These are phyloP conservation scores for Lepidurus arcticus DNA, from an alignment of 1,140 invertebrate genomes.

Conservation along the genomic window DNA sequence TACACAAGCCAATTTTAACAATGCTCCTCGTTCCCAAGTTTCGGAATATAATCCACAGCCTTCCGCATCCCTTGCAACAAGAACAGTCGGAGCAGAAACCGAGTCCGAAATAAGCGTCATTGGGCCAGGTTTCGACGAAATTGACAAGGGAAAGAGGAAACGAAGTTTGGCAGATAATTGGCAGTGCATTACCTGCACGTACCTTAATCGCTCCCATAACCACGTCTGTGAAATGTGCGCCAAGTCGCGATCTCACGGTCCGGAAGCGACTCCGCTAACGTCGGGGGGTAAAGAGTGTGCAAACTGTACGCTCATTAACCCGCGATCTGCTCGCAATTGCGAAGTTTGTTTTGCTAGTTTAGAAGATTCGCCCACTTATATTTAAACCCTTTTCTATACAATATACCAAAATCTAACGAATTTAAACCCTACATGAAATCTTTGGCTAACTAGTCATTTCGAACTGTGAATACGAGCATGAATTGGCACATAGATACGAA, in stretches of 20 bases:
- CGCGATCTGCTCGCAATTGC: conserved; percentile 57
- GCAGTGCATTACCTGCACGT: conserved; percentile 67
- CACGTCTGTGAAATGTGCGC: conserved; percentile 72
- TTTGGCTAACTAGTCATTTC: neutral
- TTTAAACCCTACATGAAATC: neutral
- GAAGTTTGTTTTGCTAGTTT: conserved; percentile 62
- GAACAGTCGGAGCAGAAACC: neutral
- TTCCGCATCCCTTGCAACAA: neutral
- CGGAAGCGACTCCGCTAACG: conserved; percentile 58
- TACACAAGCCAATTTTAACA: neutral
- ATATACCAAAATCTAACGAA: neutral
- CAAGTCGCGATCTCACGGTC: conserved; percentile 55
- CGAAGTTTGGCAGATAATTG: conserved; percentile 44
- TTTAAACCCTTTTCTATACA: conserved; percentile 44
- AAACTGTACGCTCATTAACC: conserved; percentile 72
- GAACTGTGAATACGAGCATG: neutral
- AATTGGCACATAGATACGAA: neutral
- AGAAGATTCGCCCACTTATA: conserved; percentile 70
- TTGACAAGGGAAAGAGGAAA: neutral
- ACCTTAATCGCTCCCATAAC: conserved; percentile 51
- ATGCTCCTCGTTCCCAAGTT: neutral
- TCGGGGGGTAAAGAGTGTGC: conserved; percentile 70
- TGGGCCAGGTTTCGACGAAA: neutral
- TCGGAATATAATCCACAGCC: neutral
- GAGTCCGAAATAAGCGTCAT: neutral